Percentiles rank a stretch among this genome's conserved stretches.
phyloP scores from a whole-genome alignment of 1,140 invertebrate species.

The Tyrophagus putrescentiae region DNA sequence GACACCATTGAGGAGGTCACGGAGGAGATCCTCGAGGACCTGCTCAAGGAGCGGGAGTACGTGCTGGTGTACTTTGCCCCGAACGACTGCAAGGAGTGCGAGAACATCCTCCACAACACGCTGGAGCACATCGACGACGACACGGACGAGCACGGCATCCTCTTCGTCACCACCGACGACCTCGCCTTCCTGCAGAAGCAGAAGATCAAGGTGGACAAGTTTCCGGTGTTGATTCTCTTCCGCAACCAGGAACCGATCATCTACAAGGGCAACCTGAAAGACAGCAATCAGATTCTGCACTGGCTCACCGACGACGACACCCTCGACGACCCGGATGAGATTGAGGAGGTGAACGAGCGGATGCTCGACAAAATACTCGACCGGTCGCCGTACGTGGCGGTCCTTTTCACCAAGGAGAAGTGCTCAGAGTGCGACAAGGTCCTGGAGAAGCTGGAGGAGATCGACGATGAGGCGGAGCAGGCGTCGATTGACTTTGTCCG shows the following conservation, averaged over 20 bases:
- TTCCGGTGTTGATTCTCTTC: conserved; percentile 75
- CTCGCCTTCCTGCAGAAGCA: conserved; percentile 54
- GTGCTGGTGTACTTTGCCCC: conserved; percentile 31
- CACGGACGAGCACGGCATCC: conserved; percentile 76
- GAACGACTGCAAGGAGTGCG: conserved; percentile 29
- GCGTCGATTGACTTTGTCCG: conserved; percentile 83
- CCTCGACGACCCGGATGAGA: conserved; percentile 73
- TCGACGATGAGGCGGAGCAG: conserved; percentile 82
- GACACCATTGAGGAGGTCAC: conserved; percentile 79
- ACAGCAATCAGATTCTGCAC: conserved; percentile 69
- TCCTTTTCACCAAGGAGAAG: conserved; percentile 87
- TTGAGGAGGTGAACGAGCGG: conserved; percentile 77
- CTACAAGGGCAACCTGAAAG: conserved; percentile 60
- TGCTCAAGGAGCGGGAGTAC: conserved; percentile 29
- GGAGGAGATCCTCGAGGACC: conserved; percentile 29
- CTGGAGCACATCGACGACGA: conserved; percentile 82
- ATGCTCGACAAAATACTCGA: conserved; percentile 80
- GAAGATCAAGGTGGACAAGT: conserved; percentile 50
- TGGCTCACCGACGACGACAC: conserved; percentile 85
- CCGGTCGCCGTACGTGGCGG: conserved; percentile 72
- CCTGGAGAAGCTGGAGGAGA: conserved; percentile 74
- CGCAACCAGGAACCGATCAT: conserved; percentile 55
- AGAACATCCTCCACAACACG: conserved; percentile 36
- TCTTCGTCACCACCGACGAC: conserved; percentile 47
- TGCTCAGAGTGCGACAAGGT: conserved; percentile 76